These are phyloP conservation scores for Rousettus leschenaultii DNA, from an alignment of 2,113 vertebrate genomes.

Conservation along the genomic window DNA sequence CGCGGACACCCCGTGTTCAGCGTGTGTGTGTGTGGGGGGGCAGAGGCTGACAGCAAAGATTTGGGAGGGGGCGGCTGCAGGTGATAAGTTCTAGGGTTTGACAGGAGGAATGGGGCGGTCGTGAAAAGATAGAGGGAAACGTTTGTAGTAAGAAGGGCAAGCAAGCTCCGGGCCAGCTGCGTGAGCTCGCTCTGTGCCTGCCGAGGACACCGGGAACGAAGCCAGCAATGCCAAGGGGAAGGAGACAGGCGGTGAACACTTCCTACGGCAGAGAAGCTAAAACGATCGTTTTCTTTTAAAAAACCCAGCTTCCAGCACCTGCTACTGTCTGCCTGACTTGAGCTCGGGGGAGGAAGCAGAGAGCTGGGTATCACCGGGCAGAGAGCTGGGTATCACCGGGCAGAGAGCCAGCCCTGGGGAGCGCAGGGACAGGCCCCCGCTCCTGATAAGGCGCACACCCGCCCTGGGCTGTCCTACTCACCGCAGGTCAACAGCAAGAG, in stretches of 20 bases:
- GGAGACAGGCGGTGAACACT: not conserved
- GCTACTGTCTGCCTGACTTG: not conserved
- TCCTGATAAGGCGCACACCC: too few relatives aligned
- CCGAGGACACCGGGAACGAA: not conserved
- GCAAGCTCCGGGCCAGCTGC: not conserved
- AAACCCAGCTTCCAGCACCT: not conserved
- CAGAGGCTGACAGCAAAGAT: not conserved
- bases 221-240: not conserved
- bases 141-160: not conserved
- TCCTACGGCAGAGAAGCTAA: not conserved
- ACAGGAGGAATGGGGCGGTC: not conserved
- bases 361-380: not conserved
- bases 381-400: not conserved
- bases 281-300: not conserved
- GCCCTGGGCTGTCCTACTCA: slow-evolving; percentile 8
- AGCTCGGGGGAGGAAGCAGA: not conserved
- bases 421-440: too few relatives aligned
- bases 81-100: not conserved
- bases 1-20: too few relatives aligned
- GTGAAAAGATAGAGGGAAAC: not conserved
- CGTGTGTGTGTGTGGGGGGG: too few relatives aligned
- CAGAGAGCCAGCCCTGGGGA: too few relatives aligned
- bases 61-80: not conserved
- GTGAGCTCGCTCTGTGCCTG: not conserved
- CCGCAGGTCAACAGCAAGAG: slow-evolving; percentile 58